A percentile compares a stretch with the other conserved stretches of the same genome.
phyloP scores from a whole-genome alignment of 2,113 vertebrate genomes.

The Taxidea taxus region DNA sequence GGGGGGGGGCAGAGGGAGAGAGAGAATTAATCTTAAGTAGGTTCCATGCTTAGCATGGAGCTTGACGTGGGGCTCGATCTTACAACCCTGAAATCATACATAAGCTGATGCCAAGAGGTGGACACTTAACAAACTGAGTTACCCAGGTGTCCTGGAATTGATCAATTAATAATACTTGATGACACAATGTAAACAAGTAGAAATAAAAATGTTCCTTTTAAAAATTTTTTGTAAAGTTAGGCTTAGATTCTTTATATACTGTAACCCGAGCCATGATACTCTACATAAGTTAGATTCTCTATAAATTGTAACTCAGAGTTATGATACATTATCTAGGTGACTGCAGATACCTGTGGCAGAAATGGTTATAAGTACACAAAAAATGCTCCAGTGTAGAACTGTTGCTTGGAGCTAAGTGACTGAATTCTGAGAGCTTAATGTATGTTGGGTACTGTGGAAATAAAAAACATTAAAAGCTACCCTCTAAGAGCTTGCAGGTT shows the following conservation, averaged over 20 bases:
- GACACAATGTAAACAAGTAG: neutral
- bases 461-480: neutral
- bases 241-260: neutral
- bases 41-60: neutral
- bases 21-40: neutral
- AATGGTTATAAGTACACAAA: neutral
- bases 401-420: neutral
- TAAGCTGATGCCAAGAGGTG: neutral
- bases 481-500: neutral
- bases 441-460: neutral
- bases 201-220: neutral
- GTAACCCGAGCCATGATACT: neutral
- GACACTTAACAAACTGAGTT: neutral
- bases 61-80: neutral
- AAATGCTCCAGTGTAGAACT: neutral
- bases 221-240: conserved; percentile 15
- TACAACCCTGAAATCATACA: neutral
- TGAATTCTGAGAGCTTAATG: neutral
- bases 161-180: conserved; percentile 20
- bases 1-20: neutral
- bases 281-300: neutral
- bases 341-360: neutral
- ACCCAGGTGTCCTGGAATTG: neutral
- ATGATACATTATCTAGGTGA: neutral
- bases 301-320: neutral